phyloP scores from a whole-genome alignment of 2,797 vertebrate species.

The Sphaeramia orbicularis region DNA sequence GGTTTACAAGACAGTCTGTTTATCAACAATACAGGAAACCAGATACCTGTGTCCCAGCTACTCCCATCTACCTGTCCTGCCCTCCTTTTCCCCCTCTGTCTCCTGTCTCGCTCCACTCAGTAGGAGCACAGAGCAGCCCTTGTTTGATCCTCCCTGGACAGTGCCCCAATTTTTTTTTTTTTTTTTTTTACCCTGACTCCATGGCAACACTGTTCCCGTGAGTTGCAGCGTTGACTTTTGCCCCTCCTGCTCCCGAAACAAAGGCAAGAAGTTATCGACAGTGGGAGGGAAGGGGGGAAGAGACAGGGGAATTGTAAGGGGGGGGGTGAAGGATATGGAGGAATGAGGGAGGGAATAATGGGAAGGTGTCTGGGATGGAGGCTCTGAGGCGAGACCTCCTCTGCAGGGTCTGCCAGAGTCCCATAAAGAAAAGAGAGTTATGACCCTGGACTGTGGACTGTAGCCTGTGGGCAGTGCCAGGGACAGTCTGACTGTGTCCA shows the following conservation, averaged over 20 bases:
- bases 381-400: constrained; percentile 70
- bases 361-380: constrained; percentile 75
- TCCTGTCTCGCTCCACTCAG: constrained; percentile 15
- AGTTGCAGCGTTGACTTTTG: constrained; percentile 77
- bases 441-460: constrained; percentile 37
- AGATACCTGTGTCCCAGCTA: constrained; percentile 44
- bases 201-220: constrained; percentile 79
- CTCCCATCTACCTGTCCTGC: constrained; percentile 66
- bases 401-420: constrained; percentile 56
- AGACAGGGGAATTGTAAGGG: neutral
- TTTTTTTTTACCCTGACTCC: constrained; percentile 61
- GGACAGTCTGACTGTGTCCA: constrained; percentile 42
- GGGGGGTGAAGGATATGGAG: constrained; percentile 6
- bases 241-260: constrained; percentile 77
- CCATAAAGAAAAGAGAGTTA: constrained; percentile 73
- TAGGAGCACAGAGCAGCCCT: constrained; percentile 75
- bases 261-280: constrained; percentile 73
- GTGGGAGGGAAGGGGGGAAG: constrained; percentile 11
- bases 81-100: constrained; percentile 12
- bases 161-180: constrained; percentile 50
- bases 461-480: constrained; percentile 56
- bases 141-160: constrained; percentile 72
- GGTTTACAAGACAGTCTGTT: constrained; percentile 11
- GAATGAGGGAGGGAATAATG: constrained; percentile 55
- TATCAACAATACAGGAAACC: constrained; percentile 66